Evolutionary conservation across 2,113 vertebrate genomes (phyloP), one percentile per base, ranked within the genome.

Genomic region (Mormoops blainvillei): DNA sequence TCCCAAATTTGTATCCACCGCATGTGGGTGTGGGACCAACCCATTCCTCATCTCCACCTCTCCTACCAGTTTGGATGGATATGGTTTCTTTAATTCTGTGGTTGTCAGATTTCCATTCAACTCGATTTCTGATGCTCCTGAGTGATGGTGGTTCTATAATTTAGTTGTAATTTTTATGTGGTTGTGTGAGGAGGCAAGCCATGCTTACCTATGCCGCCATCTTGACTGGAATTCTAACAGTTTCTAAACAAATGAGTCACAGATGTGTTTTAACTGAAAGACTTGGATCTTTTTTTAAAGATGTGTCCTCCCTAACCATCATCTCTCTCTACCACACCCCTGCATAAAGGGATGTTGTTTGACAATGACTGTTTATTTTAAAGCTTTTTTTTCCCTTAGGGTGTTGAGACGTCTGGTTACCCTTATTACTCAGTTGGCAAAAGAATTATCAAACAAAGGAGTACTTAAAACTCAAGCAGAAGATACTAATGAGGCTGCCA

Each of bases 401-500:
- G 98, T 99, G 19, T 98, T 99, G 98, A 98, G 99, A 96, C 99
- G 99, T 93, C 98, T 99, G 90, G 96, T 99, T 93, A 99, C 98
- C 31, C 98, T 99, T 98, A 99, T 99, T 70, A 99, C 99, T 98
- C 98, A 99, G 96, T 61, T 99, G 96, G 99, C 99, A 84, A 98
- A 98, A 84, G 98, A 98, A 67, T 91, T 98, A 84, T 95, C 98
- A 95, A 98, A 97, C 97, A 98, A 98, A 76, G 96, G 94, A 52
- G 98, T 97, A 70, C 98, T 99, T 98, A 98, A 99, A 98, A 90
- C 20, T 0, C 99, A 99, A 98, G 98, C 98, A 91, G 99, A 99
- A 48, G 98, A 97, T 92, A 98, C 98, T 68, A 99, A 98, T 81
- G 98, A 99, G 96, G 98, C 99, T 97, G 99, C 99, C 94, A 99